These are phyloP conservation scores for Crematogaster levior DNA, from an alignment of 2,888 invertebrate genomes.

Conservation along the genomic window DNA sequence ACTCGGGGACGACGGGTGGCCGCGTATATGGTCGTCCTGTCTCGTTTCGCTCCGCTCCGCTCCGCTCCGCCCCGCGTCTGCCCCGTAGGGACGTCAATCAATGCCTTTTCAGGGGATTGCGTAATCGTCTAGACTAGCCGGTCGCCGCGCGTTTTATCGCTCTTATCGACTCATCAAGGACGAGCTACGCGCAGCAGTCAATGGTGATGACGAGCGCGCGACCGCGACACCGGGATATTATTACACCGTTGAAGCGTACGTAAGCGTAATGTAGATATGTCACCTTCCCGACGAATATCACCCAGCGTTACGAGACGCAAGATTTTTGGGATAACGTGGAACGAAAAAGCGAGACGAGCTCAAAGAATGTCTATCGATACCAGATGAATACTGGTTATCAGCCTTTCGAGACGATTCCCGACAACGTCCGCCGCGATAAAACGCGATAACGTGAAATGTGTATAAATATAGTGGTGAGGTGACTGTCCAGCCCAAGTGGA, in stretches of 20 bases:
- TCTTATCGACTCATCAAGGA: constrained; percentile 79
- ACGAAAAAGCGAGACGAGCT: neutral
- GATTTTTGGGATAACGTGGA: neutral
- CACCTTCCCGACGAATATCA: neutral
- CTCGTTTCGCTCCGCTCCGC: constrained; percentile 25
- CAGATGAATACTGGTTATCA: neutral
- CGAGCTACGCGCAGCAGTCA: constrained; percentile 71
- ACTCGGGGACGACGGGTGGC: constrained; percentile 50
- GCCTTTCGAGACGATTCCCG: neutral
- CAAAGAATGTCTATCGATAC: neutral
- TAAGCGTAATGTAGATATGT: constrained; percentile 23
- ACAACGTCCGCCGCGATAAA: neutral
- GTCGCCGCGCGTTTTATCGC: constrained; percentile 79
- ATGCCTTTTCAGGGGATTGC: constrained; percentile 81
- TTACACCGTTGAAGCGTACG: constrained; percentile 55
- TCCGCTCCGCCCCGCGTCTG: constrained; percentile 18
- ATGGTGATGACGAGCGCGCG: constrained; percentile 53
- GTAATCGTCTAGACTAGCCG: constrained; percentile 83
- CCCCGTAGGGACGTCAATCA: constrained; percentile 71
- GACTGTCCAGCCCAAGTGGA: neutral
- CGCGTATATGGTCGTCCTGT: constrained; percentile 37
- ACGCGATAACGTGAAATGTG: neutral
- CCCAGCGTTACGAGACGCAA: neutral
- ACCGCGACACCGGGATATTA: constrained; percentile 59
- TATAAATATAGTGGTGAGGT: neutral